These are phyloP conservation scores for Austrolebias charrua DNA, from an alignment of 2,797 vertebrate genomes.

Conservation along the genomic window DNA sequence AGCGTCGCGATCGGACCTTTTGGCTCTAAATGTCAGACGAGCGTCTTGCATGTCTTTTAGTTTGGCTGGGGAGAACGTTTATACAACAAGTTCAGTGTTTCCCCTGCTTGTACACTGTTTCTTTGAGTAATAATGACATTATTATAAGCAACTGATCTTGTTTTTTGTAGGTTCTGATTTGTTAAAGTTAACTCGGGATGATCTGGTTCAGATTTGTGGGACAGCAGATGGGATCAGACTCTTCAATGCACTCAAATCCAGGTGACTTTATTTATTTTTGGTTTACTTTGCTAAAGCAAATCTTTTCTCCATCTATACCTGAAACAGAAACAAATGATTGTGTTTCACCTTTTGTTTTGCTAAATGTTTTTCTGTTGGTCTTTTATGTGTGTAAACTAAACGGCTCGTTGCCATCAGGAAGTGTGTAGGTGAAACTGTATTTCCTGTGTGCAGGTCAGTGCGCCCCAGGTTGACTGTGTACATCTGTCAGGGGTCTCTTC, in stretches of 20 bases:
- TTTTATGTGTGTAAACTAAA: not conserved
- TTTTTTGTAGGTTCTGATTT: constrained; percentile 88
- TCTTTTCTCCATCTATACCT: too few species aligned
- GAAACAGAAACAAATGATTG: not conserved
- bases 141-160: not conserved
- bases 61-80: too few species aligned
- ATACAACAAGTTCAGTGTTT: too few species aligned
- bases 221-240: constrained; percentile 94
- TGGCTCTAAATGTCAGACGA: not conserved
- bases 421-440: not conserved
- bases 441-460: constrained; percentile 82
- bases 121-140: too few species aligned
- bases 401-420: too few species aligned
- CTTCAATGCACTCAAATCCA: constrained; percentile 93
- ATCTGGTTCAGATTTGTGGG: constrained; percentile 94
- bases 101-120: not conserved
- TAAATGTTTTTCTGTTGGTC: too few species aligned
- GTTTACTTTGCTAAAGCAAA: not conserved
- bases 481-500: constrained; percentile 86
- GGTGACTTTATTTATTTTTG: constrained; percentile 54
- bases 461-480: constrained; percentile 93
- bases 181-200: constrained; percentile 92
- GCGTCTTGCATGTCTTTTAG: not conserved
- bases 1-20: too few species aligned
- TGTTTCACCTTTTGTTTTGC: not conserved